Evolutionary conservation across 64 coral and sea anemone genomes (phyloP).

Genomic region (Pocillopora verrucosa): DNA sequence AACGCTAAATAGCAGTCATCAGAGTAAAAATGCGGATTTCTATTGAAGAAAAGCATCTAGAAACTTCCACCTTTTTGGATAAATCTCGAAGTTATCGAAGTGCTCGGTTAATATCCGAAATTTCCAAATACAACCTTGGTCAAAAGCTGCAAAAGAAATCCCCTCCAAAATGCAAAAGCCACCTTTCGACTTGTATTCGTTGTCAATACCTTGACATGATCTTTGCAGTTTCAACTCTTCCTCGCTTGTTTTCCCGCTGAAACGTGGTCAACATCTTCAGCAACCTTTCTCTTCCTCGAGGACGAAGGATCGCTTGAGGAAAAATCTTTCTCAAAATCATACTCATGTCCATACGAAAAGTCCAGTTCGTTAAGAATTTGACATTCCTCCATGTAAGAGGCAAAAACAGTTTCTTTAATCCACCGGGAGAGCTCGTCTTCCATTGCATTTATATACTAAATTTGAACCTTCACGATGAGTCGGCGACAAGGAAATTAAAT

Average conservation of each 20-base stretch:
- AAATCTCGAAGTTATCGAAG: neutral
- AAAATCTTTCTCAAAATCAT: neutral
- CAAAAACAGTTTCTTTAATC: conserved; percentile 52
- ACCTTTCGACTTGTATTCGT: neutral
- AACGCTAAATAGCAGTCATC: neutral
- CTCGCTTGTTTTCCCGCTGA: conserved; percentile 40
- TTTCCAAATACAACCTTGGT: neutral
- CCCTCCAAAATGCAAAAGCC: no score
- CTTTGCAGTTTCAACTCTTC: neutral
- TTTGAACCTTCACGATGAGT: neutral
- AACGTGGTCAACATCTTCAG: conserved; percentile 13
- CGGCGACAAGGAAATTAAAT: neutral
- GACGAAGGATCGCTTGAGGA: neutral
- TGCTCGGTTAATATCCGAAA: neutral
- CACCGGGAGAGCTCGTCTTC: conserved; percentile 32
- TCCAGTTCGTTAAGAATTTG: conserved; percentile 55
- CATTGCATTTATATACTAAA: neutral
- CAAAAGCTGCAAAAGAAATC: no score
- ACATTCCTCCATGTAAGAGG: conserved; percentile 52
- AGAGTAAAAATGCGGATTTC: neutral
- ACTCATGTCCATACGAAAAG: conserved; percentile 34
- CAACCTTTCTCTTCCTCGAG: conserved; percentile 14
- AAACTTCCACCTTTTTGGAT: neutral
- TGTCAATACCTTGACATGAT: neutral
- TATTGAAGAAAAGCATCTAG: neutral